phyloP scores from a whole-genome alignment of 2,888 invertebrate species.

The Colletes collaris region DNA sequence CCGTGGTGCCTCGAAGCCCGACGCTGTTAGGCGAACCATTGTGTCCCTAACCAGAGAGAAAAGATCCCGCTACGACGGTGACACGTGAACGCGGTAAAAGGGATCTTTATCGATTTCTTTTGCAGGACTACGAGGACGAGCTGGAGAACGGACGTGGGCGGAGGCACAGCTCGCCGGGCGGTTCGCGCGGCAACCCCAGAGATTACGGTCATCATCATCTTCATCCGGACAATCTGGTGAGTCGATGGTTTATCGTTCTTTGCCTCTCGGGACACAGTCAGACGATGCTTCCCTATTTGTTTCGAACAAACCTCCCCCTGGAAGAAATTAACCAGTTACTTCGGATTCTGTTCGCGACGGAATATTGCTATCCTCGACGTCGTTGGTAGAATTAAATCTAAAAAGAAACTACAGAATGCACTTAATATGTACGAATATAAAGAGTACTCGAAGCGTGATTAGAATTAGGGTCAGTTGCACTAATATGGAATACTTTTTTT shows the following conservation, averaged over 20 bases:
- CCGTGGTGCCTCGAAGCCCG: neutral
- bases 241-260: constrained; percentile 57
- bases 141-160: constrained; percentile 86
- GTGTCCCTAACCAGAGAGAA: neutral
- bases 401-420: no score
- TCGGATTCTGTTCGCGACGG: no score
- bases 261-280: neutral
- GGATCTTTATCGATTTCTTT: constrained; percentile 57
- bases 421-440: no score
- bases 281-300: constrained; percentile 18
- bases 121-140: constrained; percentile 90
- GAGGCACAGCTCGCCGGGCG: constrained; percentile 89
- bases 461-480: no score
- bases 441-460: no score
- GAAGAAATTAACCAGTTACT: neutral
- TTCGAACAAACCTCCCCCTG: neutral
- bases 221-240: constrained; percentile 83
- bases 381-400: neutral
- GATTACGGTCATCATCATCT: constrained; percentile 79
- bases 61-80: constrained; percentile 1
- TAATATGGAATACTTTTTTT: no score
- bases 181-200: constrained; percentile 87
- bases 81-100: constrained; percentile 33
- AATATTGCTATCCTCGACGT: no score
- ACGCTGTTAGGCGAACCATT: constrained; percentile 15